A percentile compares a stretch with the other conserved stretches of the same genome.
Conservation (phyloP, 2,888 invertebrate genomes). For the Dusona sp. region DNA sequence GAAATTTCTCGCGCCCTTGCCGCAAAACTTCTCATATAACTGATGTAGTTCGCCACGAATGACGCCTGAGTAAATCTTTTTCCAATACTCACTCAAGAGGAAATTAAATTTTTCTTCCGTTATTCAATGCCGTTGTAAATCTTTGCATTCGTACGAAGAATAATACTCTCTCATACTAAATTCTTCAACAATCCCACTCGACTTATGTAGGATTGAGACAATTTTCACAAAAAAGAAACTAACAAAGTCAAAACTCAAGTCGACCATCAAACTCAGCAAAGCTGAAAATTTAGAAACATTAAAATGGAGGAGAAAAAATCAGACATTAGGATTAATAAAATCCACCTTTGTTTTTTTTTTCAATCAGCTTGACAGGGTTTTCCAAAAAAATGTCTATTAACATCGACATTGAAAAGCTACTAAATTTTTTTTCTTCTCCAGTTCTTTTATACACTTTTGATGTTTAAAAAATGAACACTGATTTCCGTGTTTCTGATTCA, state of each 20-base stretch:
- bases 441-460: background rate
- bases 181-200: background rate
- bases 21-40: slow-evolving; percentile 40
- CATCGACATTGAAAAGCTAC: background rate
- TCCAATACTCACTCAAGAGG: slow-evolving; percentile 74
- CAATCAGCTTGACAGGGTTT: background rate
- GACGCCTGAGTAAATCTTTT: slow-evolving; percentile 73
- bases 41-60: slow-evolving; percentile 25
- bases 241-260: background rate
- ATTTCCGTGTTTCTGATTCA: background rate
- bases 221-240: background rate
- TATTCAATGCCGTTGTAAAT: slow-evolving; percentile 48
- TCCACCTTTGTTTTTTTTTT: too few relatives aligned
- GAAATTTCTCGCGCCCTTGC: slow-evolving; percentile 32
- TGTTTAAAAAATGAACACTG: background rate
- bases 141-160: slow-evolving; percentile 9
- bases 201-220: background rate
- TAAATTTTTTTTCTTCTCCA: too few relatives aligned
- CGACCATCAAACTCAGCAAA: background rate
- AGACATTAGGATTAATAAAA: too few relatives aligned
- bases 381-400: background rate
- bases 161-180: slow-evolving; percentile 26
- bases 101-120: slow-evolving; percentile 74
- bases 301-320: background rate
- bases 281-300: background rate